Conservation (phyloP, 2,888 invertebrate genomes). For the Xestoiulus laeticollis region DNA sequence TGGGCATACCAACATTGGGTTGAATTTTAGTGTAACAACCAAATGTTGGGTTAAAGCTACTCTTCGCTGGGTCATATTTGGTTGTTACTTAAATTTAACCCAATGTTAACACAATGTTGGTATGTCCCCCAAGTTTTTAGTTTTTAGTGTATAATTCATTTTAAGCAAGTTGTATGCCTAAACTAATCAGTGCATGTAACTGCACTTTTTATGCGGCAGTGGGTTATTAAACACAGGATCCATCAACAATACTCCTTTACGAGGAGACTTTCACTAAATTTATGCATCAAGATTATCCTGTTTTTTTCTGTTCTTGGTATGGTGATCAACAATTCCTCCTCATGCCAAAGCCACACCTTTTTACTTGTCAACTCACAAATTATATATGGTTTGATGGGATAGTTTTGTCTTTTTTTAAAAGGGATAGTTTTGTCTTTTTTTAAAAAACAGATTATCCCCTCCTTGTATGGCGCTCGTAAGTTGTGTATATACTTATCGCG, state of each 20-base stretch:
- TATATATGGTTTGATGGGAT: background rate
- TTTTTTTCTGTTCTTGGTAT: background rate
- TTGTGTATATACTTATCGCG: slow-evolving; percentile 5
- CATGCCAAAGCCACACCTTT: background rate
- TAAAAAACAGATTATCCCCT: slow-evolving; percentile 31
- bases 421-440: background rate
- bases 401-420: background rate
- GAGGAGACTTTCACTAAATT: background rate
- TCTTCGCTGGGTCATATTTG: too few species aligned
- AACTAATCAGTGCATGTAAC: too few species aligned
- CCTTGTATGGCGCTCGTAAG: slow-evolving; percentile 8
- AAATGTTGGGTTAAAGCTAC: too few species aligned
- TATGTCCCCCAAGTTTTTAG: too few species aligned
- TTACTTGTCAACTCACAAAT: background rate
- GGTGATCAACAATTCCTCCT: background rate
- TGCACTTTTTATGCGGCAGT: too few species aligned
- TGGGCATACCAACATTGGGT: too few species aligned
- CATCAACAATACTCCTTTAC: background rate
- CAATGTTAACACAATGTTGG: too few species aligned
- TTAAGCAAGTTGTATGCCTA: too few species aligned
- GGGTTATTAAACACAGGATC: too few species aligned
- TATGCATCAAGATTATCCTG: background rate
- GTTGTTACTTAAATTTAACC: too few species aligned
- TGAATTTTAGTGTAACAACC: too few species aligned
- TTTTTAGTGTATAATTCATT: too few species aligned